These are phyloP conservation scores for Axis porcinus DNA, from an alignment of 2,113 vertebrate genomes.

Conservation along the genomic window DNA sequence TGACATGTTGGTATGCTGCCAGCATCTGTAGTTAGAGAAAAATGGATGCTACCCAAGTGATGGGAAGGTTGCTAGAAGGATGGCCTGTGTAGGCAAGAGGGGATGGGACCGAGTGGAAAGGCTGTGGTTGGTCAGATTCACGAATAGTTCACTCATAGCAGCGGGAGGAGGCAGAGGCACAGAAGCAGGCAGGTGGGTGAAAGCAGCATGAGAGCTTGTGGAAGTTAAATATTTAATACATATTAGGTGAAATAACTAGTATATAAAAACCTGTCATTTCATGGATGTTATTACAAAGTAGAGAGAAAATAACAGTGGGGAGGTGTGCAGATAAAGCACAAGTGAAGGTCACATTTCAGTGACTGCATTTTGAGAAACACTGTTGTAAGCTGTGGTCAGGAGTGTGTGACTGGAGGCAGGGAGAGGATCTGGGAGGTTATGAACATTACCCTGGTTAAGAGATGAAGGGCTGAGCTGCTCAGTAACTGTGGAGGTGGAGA, in stretches of 20 bases:
- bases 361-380: background rate
- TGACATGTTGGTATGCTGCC: background rate
- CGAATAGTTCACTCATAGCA: background rate
- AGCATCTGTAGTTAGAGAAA: background rate
- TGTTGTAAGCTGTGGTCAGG: background rate
- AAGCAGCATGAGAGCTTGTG: background rate
- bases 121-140: background rate
- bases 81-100: background rate
- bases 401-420: background rate
- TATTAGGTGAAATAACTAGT: conserved; percentile 13
- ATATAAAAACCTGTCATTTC: background rate
- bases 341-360: background rate
- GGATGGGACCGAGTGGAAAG: background rate
- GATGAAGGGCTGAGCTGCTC: background rate
- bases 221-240: background rate
- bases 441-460: background rate
- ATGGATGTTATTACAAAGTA: background rate
- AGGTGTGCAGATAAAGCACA: background rate
- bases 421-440: background rate
- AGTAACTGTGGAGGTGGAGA: background rate
- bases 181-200: background rate
- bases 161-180: background rate
- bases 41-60: background rate
- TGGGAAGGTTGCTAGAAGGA: background rate
- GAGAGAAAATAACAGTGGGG: background rate